Evolutionary conservation across 2,113 vertebrate species (phyloP).

Genomic region (Chrysemys picta): DNA sequence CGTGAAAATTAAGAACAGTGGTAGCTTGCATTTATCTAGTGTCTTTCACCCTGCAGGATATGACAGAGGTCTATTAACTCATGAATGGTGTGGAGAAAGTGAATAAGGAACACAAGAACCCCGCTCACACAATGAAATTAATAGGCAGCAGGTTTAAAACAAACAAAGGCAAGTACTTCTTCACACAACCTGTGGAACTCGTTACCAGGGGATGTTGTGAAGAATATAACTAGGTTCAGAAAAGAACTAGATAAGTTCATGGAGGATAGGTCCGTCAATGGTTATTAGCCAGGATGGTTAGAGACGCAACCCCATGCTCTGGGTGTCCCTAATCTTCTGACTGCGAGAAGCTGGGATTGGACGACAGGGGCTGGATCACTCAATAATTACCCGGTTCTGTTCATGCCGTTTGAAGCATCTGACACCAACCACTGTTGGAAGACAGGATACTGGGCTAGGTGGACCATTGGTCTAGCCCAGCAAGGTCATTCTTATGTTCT

Average conservation of each 20-base stretch:
- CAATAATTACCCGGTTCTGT: neutral
- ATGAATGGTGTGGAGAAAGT: neutral
- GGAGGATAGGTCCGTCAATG: neutral
- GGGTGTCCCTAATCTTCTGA: too few species aligned
- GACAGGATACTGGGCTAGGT: neutral
- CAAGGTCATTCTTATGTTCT: too few species aligned
- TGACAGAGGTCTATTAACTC: neutral
- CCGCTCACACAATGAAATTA: neutral
- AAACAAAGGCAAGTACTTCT: neutral
- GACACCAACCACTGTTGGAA: neutral
- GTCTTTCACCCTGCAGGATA: neutral
- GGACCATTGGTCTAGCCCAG: neutral
- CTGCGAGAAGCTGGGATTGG: too few species aligned
- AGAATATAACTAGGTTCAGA: neutral
- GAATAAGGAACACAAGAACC: neutral
- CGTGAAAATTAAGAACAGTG: neutral
- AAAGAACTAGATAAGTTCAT: neutral
- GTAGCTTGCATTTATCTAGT: neutral
- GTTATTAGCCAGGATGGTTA: neutral
- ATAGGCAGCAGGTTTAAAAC: neutral
- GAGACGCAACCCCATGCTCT: too few species aligned
- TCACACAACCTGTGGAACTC: neutral
- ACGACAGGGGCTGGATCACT: too few species aligned
- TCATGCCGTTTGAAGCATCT: neutral
- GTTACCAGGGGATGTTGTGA: too few species aligned